Evolutionary conservation across 2,888 invertebrate genomes (phyloP).

Genomic region (Beris morrisii): DNA sequence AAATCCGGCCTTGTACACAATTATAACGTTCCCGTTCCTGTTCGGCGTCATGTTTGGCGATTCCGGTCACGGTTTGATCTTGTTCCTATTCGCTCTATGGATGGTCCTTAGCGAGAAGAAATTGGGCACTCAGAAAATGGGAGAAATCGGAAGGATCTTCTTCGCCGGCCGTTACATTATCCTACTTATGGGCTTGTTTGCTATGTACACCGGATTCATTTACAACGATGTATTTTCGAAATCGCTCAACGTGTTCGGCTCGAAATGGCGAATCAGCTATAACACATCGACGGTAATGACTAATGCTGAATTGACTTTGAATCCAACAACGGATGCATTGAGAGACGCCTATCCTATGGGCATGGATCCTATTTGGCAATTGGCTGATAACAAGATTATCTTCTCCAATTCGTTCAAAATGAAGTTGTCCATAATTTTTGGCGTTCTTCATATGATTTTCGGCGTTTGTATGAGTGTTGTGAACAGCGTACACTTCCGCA

Average conservation of each 20-base stretch:
- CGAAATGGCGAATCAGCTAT: slow-evolving; percentile 73
- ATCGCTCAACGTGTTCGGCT: slow-evolving; percentile 91
- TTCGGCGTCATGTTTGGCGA: slow-evolving; percentile 98
- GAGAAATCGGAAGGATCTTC: slow-evolving; percentile 95
- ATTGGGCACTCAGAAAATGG: slow-evolving; percentile 69
- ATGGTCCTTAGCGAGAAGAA: slow-evolving; percentile 81
- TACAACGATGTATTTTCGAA: slow-evolving; percentile 98
- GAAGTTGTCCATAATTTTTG: slow-evolving; percentile 93
- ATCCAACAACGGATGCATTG: slow-evolving; percentile 62
- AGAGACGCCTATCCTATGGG: slow-evolving; percentile 73
- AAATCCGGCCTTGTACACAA: slow-evolving; percentile 86
- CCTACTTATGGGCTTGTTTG: slow-evolving; percentile 94
- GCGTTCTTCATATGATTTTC: slow-evolving; percentile 92
- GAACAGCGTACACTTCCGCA: slow-evolving; percentile 74
- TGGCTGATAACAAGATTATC: slow-evolving; percentile 85
- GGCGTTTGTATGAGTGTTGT: slow-evolving; percentile 83
- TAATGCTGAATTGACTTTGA: slow-evolving; percentile 61
- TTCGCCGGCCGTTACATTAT: slow-evolving; percentile 98
- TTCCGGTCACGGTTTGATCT: slow-evolving; percentile 84
- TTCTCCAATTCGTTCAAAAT: slow-evolving; percentile 96
- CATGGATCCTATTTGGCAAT: slow-evolving; percentile 76
- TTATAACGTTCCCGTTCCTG: slow-evolving; percentile 92
- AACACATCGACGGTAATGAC: slow-evolving; percentile 57
- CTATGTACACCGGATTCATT: slow-evolving; percentile 96
- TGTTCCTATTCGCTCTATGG: slow-evolving; percentile 77